Evolutionary conservation across 1,140 invertebrate genomes (phyloP).

Genomic region (Halyomorpha halys): DNA sequence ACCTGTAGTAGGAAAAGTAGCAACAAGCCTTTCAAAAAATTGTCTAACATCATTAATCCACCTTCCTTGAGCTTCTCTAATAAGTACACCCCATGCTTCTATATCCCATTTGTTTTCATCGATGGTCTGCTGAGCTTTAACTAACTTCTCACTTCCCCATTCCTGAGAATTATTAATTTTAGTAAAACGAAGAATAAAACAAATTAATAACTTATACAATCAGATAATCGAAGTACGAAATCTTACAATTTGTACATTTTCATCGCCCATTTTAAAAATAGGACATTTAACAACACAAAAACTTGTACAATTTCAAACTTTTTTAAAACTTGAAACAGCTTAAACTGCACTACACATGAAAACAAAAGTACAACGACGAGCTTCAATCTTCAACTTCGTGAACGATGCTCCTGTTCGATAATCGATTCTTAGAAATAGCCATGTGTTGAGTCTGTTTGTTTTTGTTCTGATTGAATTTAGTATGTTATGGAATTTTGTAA

Average conservation of each 20-base stretch:
- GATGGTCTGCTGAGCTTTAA: slow-evolving; percentile 65
- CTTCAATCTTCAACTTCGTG: too few relatives aligned
- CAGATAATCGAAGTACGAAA: not conserved
- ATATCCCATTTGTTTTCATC: slow-evolving; percentile 83
- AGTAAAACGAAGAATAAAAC: not conserved
- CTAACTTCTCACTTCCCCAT: slow-evolving; percentile 75
- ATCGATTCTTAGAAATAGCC: too few relatives aligned
- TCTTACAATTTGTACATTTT: slow-evolving; percentile 14
- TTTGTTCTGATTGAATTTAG: too few relatives aligned
- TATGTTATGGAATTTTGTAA: too few relatives aligned
- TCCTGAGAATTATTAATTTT: slow-evolving; percentile 44
- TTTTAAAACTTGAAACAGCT: too few relatives aligned
- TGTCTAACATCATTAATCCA: slow-evolving; percentile 81
- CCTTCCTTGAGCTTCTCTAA: slow-evolving; percentile 82
- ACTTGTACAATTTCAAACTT: too few relatives aligned
- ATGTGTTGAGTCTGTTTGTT: too few relatives aligned
- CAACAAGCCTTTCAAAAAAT: slow-evolving; percentile 87
- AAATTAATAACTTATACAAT: not conserved
- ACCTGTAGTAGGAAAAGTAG: slow-evolving; percentile 89
- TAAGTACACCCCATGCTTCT: slow-evolving; percentile 91
- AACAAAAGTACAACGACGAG: too few relatives aligned
- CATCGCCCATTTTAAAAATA: not conserved
- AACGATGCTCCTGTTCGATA: too few relatives aligned
- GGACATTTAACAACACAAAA: not conserved
- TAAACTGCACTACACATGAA: too few relatives aligned